Base-by-base conservation (phyloP, 2,113 vertebrate species). In the Heteronetta atricapilla region DNA sequence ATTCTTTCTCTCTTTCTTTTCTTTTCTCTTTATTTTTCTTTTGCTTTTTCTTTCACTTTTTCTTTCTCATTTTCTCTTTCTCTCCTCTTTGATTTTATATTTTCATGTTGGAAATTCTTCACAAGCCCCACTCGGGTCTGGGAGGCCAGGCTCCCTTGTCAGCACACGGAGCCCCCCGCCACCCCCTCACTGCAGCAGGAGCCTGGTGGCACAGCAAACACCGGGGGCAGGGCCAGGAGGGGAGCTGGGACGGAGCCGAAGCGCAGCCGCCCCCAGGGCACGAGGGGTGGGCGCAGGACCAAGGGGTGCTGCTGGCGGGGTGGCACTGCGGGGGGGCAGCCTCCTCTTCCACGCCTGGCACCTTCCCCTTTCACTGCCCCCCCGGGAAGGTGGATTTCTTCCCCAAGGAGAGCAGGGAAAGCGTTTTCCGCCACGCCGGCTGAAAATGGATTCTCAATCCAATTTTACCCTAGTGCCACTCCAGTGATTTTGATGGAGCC, bases 401-500 rank as follows among this genome's bases (percentile, higher is more conserved):
- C 86, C 38, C 88, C 28, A 42, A 34, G 52, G 56, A 92, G 40
- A 1, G 2, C 70, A 74, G 50, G 79, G 82, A 91, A 93, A 90
- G 68, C 42, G 40, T 94, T 93, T 96, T 92, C 90, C 29, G 81
- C 60, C 64, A 21, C 3, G 0, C 80, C 73, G 88, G 86, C 94
- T 81, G 92, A 93, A 95, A 96, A 94, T 90, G 86, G 95, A 94
- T 92, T 96, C 64, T 0, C 95, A 94, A 92, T 96, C 86, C 96
- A 95, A 95, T 95, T 95, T 97, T 93, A 88, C 88, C 90, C 64
- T 63, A 22, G 96, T 64, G 70, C 92, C 90, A 95, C 94, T 96
- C 64, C 92, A 93, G 95, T 95, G 95, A 50, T 94, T 95, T 93
- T 96, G 96, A 94, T 96, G 95, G 96, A 95, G 88, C 94, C 4